Percentiles rank a stretch among this genome's conserved stretches.
These are phyloP conservation scores for Drosophila guanche DNA, from an alignment of 1,140 invertebrate genomes.

Conservation along the genomic window DNA sequence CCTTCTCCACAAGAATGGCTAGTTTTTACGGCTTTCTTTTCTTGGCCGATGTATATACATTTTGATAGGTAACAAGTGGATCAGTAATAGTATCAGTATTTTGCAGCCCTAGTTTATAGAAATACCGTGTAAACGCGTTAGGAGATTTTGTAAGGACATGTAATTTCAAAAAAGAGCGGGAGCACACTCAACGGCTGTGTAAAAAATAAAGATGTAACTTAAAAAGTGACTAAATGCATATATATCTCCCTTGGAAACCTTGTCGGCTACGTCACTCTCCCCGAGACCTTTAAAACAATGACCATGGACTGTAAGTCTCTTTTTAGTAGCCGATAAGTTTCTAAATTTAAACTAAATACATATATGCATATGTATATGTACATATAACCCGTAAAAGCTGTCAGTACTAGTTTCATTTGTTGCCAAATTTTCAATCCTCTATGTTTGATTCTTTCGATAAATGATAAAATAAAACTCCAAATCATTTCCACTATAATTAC, in stretches of 20 bases:
- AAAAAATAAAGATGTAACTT: not conserved
- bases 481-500: not conserved
- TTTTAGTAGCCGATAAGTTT: slow-evolving; percentile 37
- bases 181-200: not conserved
- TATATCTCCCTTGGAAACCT: not conserved
- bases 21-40: too few species aligned
- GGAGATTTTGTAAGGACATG: too few species aligned
- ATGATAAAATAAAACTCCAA: slow-evolving; percentile 29
- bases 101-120: too few species aligned
- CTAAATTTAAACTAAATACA: slow-evolving; percentile 68
- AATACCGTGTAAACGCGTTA: too few species aligned
- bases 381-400: slow-evolving; percentile 30
- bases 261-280: too few species aligned
- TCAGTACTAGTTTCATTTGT: slow-evolving; percentile 51
- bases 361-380: slow-evolving; percentile 11
- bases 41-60: too few species aligned
- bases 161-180: too few species aligned
- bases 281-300: slow-evolving; percentile 10
- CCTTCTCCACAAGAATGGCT: too few species aligned
- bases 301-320: slow-evolving; percentile 26
- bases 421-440: slow-evolving; percentile 47
- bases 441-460: slow-evolving; percentile 46
- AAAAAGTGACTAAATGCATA: not conserved
- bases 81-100: too few species aligned
- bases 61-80: too few species aligned